A percentile compares a stretch with the other conserved stretches of the same genome.
These are phyloP conservation scores for Nyctibius grandis DNA, from an alignment of 2,797 vertebrate species.

Conservation along the genomic window DNA sequence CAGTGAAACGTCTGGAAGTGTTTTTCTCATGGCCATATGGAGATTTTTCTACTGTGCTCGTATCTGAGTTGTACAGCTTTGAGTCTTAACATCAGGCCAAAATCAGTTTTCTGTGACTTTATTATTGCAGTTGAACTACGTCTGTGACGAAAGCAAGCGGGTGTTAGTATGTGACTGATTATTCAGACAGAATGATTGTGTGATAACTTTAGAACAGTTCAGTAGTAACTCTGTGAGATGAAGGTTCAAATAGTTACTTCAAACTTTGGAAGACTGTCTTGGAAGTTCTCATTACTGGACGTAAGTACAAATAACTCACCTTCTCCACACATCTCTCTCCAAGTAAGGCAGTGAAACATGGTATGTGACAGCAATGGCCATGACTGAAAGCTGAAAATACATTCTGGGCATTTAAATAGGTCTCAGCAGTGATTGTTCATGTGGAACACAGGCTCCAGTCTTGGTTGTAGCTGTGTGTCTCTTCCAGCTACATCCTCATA, in stretches of 20 bases:
- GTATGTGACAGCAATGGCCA: not conserved
- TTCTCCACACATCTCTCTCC: not conserved
- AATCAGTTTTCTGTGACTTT: not conserved
- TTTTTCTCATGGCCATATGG: not conserved
- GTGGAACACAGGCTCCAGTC: not conserved
- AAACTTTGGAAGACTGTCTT: not conserved
- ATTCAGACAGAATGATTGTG: not conserved
- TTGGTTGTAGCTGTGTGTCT: not conserved
- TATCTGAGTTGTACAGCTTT: not conserved
- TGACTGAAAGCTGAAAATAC: not conserved
- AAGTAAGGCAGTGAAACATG: not conserved
- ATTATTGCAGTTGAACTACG: not conserved
- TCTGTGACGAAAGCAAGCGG: not conserved
- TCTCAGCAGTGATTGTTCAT: not conserved
- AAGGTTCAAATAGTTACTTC: not conserved
- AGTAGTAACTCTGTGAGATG: not conserved
- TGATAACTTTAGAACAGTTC: not conserved
- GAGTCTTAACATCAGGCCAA: not conserved
- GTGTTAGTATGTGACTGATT: not conserved
- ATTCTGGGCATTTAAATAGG: not conserved
- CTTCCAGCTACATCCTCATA: not conserved
- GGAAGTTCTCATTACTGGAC: not conserved
- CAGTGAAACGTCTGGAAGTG: not conserved
- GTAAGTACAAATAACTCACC: not conserved
- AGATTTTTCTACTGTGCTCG: not conserved